Evolutionary conservation across 2,888 invertebrate species (phyloP).

Genomic region (Chalcosyrphus nemorum): DNA sequence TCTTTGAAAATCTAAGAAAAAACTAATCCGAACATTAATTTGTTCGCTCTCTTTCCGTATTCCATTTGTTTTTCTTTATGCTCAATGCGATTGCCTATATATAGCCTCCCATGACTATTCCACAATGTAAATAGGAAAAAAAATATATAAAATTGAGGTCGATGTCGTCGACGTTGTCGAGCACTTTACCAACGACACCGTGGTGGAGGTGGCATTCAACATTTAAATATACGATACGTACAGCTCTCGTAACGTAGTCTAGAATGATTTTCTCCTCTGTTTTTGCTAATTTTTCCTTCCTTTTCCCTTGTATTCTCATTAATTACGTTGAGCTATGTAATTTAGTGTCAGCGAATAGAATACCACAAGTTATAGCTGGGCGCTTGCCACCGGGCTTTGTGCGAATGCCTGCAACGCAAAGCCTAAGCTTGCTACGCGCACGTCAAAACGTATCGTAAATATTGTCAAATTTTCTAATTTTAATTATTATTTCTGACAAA

Average conservation of each 20-base stretch:
- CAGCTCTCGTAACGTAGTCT: slow-evolving; percentile 19
- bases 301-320: slow-evolving; percentile 33
- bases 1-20: neutral
- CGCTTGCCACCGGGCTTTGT: slow-evolving; percentile 49
- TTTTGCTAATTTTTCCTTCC: slow-evolving; percentile 9
- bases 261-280: neutral
- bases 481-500: slow-evolving; percentile 69
- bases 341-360: slow-evolving; percentile 62
- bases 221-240: slow-evolving; percentile 41
- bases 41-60: slow-evolving; percentile 33
- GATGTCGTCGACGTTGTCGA: slow-evolving; percentile 22
- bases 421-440: neutral
- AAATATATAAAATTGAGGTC: slow-evolving; percentile 60
- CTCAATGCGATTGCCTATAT: slow-evolving; percentile 51
- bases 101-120: slow-evolving; percentile 37
- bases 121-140: slow-evolving; percentile 33
- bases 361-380: slow-evolving; percentile 39
- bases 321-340: slow-evolving; percentile 61
- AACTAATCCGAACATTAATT: slow-evolving; percentile 20
- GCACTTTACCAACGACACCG: slow-evolving; percentile 18
- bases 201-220: slow-evolving; percentile 49
- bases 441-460: no score
- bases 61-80: slow-evolving; percentile 17
- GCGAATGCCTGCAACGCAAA: neutral
- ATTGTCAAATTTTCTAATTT: slow-evolving; percentile 37